Base-by-base conservation (phyloP, 2,113 vertebrate genomes). In the Hippocampus mohnikei region DNA sequence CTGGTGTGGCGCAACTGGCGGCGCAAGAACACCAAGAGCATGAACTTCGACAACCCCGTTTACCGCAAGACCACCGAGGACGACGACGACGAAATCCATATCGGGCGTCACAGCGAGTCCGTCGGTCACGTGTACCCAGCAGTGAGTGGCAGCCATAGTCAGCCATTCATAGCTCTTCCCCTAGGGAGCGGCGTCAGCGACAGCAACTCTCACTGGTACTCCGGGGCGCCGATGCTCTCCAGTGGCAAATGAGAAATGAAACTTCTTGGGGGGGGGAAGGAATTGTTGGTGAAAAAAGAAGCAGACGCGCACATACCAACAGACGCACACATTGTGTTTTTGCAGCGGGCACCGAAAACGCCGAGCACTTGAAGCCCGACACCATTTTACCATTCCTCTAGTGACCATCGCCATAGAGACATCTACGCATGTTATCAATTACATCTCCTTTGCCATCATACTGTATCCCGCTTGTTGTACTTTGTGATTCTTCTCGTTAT, bases 1-100 rank as follows among this genome's bases (percentile, higher is more conserved):
- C 95, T 98, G 92, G 94, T 99, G 71, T 99, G 97, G 97, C 94
- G 97, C 76, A 99, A 99, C 91, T 99, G 97, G 97, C 94, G 96
- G 75, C 91, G 96, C 90, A 95, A 95, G 91, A 99, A 99, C 77
- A 98, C 96, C 52, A 99, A 99, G 91, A 99, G 97, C 92, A 99
- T 99, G 97, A 99, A 99, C 85, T 99, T 99, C 85, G 97, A 98
- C 90, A 99, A 99, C 86, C 97, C 97, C 0, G 97, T 99, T 0
- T 99, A 99, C 70, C 95, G 97, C 84, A 99, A 99, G 77, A 99
- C 96, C 70, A 98, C 96, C 0, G 97, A 98, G 83, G 97, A 99
- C 12, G 97, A 98, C 67, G 93, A 94, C 60, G 97, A 98, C 0
- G 96, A 99, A 67, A 97, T 98, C 82, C 96, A 98, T 88, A 98